Evolutionary conservation across 1,140 invertebrate species (phyloP).

Genomic region (Prorops nasuta): DNA sequence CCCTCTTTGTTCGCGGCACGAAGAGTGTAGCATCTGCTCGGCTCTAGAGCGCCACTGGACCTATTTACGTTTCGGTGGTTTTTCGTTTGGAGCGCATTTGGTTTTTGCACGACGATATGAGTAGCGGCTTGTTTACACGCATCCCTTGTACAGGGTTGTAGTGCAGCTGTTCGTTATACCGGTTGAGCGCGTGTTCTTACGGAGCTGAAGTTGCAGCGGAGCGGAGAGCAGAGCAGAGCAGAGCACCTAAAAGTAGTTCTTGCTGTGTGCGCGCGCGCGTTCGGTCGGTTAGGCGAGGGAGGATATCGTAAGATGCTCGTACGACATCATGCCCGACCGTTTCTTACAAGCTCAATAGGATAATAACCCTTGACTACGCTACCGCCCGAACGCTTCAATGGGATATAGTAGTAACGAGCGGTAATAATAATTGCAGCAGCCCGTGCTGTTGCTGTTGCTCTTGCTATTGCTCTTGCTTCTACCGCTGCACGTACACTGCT

Average conservation of each 20-base stretch:
- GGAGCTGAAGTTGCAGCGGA: neutral
- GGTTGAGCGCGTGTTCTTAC: neutral
- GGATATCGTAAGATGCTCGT: conserved; percentile 38
- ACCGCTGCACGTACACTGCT: no score
- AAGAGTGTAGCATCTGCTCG: no score
- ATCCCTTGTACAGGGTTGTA: no score
- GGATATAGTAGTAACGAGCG: conserved; percentile 32
- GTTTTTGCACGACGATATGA: no score
- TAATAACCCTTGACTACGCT: conserved; percentile 38
- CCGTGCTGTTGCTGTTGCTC: conserved; percentile 17
- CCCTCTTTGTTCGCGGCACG: no score
- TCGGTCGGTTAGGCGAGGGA: conserved; percentile 12
- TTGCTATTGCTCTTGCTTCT: no score
- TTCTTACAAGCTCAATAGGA: conserved; percentile 52
- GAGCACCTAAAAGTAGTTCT: neutral
- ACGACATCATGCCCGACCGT: conserved; percentile 30
- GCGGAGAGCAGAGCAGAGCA: no score
- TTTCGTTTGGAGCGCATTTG: no score
- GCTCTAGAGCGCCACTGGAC: no score
- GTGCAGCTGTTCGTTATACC: neutral
- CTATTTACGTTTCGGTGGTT: no score
- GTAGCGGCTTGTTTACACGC: no score
- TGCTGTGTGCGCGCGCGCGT: conserved; percentile 1
- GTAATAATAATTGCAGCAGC: conserved; percentile 45
- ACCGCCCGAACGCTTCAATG: conserved; percentile 34